Evolutionary conservation across 2,888 invertebrate species (phyloP).

Genomic region (Heliconius sara): DNA sequence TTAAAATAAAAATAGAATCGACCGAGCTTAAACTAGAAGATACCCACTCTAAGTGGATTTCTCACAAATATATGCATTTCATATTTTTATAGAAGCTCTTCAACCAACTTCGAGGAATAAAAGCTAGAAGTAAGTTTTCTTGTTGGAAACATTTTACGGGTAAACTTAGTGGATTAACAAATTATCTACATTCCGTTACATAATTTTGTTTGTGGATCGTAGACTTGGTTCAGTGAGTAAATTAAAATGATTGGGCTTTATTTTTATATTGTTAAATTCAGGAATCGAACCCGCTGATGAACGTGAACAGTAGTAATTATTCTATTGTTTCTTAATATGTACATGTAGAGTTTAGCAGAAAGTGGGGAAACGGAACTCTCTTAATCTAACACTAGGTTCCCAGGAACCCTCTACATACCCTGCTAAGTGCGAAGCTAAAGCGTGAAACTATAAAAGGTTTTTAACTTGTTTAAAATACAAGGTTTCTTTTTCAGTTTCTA

Average conservation of each 20-base stretch:
- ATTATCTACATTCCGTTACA: slow-evolving; percentile 28
- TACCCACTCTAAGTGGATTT: slow-evolving; percentile 36
- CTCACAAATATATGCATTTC: slow-evolving; percentile 36
- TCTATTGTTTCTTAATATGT: no score
- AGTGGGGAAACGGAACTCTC: no score
- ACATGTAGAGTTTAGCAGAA: no score
- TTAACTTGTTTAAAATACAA: no score
- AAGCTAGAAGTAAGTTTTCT: slow-evolving; percentile 23
- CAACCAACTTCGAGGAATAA: slow-evolving; percentile 26
- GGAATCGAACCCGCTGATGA: no score
- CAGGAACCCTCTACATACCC: no score
- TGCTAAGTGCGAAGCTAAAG: no score
- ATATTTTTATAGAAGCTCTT: slow-evolving; percentile 36
- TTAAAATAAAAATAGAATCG: slow-evolving; percentile 34
- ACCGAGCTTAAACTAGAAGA: slow-evolving; percentile 31
- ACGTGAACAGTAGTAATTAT: no score
- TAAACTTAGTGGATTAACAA: slow-evolving; percentile 28
- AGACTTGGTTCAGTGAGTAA: slow-evolving; percentile 1
- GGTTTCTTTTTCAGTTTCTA: no score
- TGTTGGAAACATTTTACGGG: slow-evolving; percentile 24
- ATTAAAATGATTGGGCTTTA: neutral
- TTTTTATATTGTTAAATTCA: neutral
- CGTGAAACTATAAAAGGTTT: no score
- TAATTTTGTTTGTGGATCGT: slow-evolving; percentile 16
- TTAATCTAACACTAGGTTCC: no score